Evolutionary conservation across 2,113 vertebrate genomes (phyloP), one percentile per base, ranked within the genome.

Genomic region (Muscicapa adusta): DNA sequence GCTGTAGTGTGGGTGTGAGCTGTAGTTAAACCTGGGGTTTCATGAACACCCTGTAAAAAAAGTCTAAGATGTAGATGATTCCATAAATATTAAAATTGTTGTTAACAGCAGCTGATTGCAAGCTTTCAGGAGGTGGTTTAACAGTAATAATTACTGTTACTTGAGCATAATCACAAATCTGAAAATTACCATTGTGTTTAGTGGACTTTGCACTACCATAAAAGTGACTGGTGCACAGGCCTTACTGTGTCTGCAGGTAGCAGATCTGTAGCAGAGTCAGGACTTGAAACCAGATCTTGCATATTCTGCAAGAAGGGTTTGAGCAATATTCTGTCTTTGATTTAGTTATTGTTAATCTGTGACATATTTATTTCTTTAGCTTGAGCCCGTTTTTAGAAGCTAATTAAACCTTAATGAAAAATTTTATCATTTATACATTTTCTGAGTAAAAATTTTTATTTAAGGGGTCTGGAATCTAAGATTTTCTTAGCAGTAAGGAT

Each of bases 141-240:
- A 70, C 42, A 66, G 53, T 36, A 79, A 57, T 70, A 83, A 92
- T 89, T 89, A 13, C 31, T 83, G 48, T 58, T 89, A 95, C 81
- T 67, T 94, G 18, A 65, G n/a, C 20, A 58, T 74, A 87, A 95
- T 77, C 77, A 56, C 80, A 92, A 66, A 61, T 75, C 76, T 96
- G 76, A 84, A 92, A 92, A 78, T 70, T 89, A 18, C 48, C 43
- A n/a, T 91, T 74, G 60, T 77, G 8, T 76, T 92, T 92, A 33
- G 11, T 36, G 45, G 75, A 60, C 40, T 90, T 85, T 68, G 71
- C 43, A 24, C 38, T 71, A 1, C 26, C 36, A 54, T 73, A 78
- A 66, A 26, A 51, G 29, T 19, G 51, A 8, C n/a, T 62, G 11
- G 56, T 36, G 8, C n/a, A 29, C 12, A 60, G 62, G 58, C 53